Conservation (phyloP, 2,797 vertebrate genomes). For the Linurgus olivaceus region DNA sequence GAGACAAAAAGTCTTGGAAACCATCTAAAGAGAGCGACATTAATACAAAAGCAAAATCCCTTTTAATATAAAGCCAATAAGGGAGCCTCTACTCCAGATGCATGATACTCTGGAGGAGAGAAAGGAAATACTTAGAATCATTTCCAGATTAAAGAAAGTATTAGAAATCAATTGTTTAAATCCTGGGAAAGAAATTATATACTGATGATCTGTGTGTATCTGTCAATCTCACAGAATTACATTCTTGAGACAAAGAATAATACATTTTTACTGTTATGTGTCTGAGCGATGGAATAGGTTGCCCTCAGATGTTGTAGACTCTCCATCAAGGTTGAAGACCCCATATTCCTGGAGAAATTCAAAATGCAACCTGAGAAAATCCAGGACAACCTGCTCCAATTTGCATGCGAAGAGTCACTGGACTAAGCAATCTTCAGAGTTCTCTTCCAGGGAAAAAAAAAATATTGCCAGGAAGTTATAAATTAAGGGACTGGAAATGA, state of each 20-base stretch:
- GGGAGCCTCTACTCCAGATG: neutral
- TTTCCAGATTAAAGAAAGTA: neutral
- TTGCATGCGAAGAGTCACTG: neutral
- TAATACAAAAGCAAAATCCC: neutral
- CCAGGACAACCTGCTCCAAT: neutral
- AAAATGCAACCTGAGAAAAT: neutral
- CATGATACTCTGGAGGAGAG: neutral
- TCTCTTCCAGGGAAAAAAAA: neutral
- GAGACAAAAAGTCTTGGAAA: neutral
- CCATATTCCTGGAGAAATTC: neutral
- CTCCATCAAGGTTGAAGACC: neutral
- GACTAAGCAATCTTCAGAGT: neutral
- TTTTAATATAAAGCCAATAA: neutral
- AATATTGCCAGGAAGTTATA: neutral
- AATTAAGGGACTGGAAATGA: neutral
- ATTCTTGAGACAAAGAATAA: neutral
- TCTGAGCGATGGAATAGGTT: neutral
- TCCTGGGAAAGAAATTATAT: neutral
- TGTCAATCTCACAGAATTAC: neutral
- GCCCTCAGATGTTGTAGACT: neutral
- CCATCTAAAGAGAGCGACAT: neutral
- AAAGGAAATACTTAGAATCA: neutral
- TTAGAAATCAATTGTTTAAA: neutral
- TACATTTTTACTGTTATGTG: neutral
- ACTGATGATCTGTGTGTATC: neutral